Conservation (phyloP, 2,888 invertebrate species). For the Rhorus exstirpatorius region DNA sequence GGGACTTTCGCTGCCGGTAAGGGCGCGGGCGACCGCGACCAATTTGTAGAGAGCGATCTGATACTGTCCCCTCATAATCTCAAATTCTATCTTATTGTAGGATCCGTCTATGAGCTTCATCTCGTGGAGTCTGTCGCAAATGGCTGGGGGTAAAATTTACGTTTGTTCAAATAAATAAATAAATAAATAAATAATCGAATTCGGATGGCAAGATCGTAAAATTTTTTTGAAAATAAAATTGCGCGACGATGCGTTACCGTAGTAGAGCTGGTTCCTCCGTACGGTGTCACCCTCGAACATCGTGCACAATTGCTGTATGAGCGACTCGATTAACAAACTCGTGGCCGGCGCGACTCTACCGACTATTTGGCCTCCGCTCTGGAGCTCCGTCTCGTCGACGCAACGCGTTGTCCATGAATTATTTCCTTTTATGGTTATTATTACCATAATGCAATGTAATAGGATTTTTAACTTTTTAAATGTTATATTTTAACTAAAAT, state of each 20-base stretch:
- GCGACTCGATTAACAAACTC: conserved; percentile 90
- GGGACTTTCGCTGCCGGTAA: conserved; percentile 75
- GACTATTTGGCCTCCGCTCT: conserved; percentile 71
- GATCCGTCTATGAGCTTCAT: conserved; percentile 91
- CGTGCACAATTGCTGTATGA: conserved; percentile 90
- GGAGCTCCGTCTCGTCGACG: conserved; percentile 65
- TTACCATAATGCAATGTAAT: no score
- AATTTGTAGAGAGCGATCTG: conserved; percentile 90
- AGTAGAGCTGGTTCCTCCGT: conserved; percentile 89
- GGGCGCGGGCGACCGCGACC: conserved; percentile 88
- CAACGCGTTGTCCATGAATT: conserved; percentile 68
- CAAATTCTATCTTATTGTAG: conserved; percentile 90
- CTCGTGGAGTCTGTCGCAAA: conserved; percentile 90
- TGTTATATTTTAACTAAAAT: no score
- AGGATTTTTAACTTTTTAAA: no score
- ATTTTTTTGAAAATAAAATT: conserved; percentile 14
- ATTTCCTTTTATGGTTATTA: no score
- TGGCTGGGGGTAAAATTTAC: conserved; percentile 83
- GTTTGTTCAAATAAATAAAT: background rate
- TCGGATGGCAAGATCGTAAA: no score
- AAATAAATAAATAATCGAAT: no score
- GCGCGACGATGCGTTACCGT: conserved; percentile 86
- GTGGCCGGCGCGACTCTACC: conserved; percentile 87
- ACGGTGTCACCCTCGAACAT: conserved; percentile 89
- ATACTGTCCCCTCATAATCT: conserved; percentile 90